Evolutionary conservation across 2,888 invertebrate genomes (phyloP).

Genomic region (Drosophila aldrichi): DNA sequence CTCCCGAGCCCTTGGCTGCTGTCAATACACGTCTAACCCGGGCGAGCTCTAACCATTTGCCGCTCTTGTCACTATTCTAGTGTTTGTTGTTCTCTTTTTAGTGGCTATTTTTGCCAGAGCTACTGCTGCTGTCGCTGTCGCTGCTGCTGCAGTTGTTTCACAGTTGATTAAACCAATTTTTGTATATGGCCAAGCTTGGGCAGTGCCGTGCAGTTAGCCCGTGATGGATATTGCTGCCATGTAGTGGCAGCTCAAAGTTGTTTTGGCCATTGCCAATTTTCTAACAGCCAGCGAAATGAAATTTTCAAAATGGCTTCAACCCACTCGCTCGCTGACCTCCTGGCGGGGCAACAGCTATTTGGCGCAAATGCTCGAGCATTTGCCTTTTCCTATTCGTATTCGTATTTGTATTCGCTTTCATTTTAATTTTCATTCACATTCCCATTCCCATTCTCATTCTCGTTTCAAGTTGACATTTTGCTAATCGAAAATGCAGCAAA

Average conservation of each 20-base stretch:
- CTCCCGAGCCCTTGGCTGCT: conserved; percentile 25
- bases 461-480: conserved; percentile 74
- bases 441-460: conserved; percentile 44
- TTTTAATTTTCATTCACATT: conserved; percentile 40
- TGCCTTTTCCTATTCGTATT: conserved; percentile 27
- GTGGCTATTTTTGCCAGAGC: conserved; percentile 50
- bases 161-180: conserved; percentile 82
- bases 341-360: conserved; percentile 54
- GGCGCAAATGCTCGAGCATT: conserved; percentile 36
- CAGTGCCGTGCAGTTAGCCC: conserved; percentile 52
- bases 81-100: conserved; percentile 27
- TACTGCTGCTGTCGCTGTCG: conserved; percentile 29
- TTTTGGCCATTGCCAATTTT: conserved; percentile 69
- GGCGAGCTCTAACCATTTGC: conserved; percentile 59
- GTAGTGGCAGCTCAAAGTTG: conserved; percentile 60
- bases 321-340: conserved; percentile 21
- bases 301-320: conserved; percentile 68
- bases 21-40: conserved; percentile 50
- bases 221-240: conserved; percentile 80
- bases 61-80: conserved; percentile 37
- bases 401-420: not conserved
- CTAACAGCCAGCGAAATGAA: conserved; percentile 67
- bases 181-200: conserved; percentile 65
- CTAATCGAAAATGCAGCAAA: conserved; percentile 81
- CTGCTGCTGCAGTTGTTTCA: conserved; percentile 68